Evolutionary conservation across 2,888 invertebrate genomes (phyloP), one percentile per base, ranked within the genome.

Genomic region (Meandrusa payeni): DNA sequence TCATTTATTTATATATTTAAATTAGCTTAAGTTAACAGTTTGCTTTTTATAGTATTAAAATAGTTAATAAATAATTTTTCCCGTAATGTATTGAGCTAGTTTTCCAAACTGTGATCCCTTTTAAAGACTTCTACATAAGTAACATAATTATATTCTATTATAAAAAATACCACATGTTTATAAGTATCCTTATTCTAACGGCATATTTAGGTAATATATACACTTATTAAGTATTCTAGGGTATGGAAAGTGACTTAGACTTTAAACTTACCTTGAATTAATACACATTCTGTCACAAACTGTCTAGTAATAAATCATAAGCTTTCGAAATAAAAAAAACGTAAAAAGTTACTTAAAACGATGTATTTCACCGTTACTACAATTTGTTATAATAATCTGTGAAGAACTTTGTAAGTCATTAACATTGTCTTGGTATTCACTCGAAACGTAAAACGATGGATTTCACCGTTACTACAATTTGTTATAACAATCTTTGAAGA

Each of bases 21-120:
- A 5, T 27, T 11, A 2, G 2, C 5, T 27, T 27, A 7, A 9
- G 7, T 9, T 3, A 2, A 9, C 5, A 9, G 2, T 24, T 24
- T 24, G 2, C 15, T 3, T 4, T 3, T 4, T 15, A 15, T 27
- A 10, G 10, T 11, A 12, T 37, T 46, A 48, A 37, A 41, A 29
- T 52, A 54, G 42, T 23, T 23, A 23, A 48, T 39, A 12, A 22
- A 38, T 52, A 68, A 63, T 67, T 69, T 69, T 61, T 64, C 64
- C 60, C 60, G 69, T 59, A 67, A 63, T 72, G 71, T 78, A 76
- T 72, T 61, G 69, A 76, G 72, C 75, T 83, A 86, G 83, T 79
- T 85, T 81, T 80, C 85, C 85, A 80, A 79, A 77, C 87, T 87
- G 87, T 87, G 87, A 87, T 87, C 85, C 87, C 85, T 79, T 74